Evolutionary conservation across 2,113 vertebrate genomes (phyloP).

Genomic region (Penelope pileata): DNA sequence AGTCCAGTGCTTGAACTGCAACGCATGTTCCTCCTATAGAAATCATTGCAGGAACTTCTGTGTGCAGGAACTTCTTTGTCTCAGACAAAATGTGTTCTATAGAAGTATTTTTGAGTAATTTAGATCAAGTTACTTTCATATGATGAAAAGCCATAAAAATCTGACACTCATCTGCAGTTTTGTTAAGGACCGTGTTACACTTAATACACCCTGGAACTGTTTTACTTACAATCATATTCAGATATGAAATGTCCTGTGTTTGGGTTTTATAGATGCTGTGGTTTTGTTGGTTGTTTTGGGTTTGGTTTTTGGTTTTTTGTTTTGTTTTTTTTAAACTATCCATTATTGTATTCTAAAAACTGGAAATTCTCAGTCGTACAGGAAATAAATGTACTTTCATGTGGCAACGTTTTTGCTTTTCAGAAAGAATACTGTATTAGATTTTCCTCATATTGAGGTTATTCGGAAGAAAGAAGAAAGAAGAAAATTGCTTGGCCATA

Average conservation of each 20-base stretch:
- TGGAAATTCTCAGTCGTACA: neutral
- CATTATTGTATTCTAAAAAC: neutral
- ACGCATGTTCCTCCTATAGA: neutral
- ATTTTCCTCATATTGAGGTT: slow-evolving; percentile 91
- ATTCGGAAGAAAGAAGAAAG: slow-evolving; percentile 95
- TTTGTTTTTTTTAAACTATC: neutral
- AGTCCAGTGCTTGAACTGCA: neutral
- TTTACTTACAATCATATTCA: neutral
- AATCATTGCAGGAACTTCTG: neutral
- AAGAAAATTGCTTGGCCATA: slow-evolving; percentile 89
- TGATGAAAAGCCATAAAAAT: neutral
- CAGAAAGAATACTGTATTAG: slow-evolving; percentile 75
- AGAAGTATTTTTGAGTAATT: neutral
- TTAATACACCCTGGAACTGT: neutral
- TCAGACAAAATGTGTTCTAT: neutral
- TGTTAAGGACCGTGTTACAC: neutral
- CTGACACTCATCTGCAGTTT: neutral
- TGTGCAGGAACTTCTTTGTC: too few species aligned
- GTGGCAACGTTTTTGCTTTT: neutral
- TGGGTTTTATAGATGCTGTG: neutral
- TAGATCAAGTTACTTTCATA: neutral
- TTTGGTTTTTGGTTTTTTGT: too few species aligned
- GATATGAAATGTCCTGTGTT: neutral
- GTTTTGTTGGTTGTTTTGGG: too few species aligned
- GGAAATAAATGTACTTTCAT: neutral